Conservation (phyloP, 2,888 invertebrate genomes). For the Macropis europaea region DNA sequence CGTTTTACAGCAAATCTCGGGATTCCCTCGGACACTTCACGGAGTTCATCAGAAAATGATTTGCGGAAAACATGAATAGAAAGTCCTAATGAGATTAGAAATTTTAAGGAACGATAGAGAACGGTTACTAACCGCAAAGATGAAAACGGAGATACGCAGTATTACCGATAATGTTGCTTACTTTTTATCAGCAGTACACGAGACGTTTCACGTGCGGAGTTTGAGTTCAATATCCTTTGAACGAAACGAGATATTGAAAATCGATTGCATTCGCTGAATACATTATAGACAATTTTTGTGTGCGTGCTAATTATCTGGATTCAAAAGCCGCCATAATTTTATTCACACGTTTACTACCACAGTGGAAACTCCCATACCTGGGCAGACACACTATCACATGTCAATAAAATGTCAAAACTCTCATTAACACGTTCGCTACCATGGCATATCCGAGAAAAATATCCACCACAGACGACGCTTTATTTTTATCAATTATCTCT, state of each 20-base stretch:
- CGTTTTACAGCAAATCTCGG: background rate
- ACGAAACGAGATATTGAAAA: background rate
- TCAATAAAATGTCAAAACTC: too few species aligned
- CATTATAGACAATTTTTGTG: too few species aligned
- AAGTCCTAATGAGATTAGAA: constrained; percentile 32
- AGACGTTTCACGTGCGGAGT: background rate
- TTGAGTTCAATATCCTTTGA: background rate
- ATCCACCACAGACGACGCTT: too few species aligned
- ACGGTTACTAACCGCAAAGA: constrained; percentile 36
- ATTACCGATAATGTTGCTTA: background rate
- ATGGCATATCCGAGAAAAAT: too few species aligned
- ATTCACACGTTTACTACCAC: too few species aligned
- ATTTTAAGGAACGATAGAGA: constrained; percentile 18
- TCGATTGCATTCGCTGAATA: too few species aligned
- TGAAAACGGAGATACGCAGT: constrained; percentile 45
- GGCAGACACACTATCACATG: too few species aligned
- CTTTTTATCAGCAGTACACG: background rate
- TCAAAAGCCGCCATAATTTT: too few species aligned
- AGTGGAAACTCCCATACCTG: too few species aligned
- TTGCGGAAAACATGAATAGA: constrained; percentile 21
- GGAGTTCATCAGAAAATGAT: constrained; percentile 5
- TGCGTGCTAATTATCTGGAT: too few species aligned
- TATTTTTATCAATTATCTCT: too few species aligned
- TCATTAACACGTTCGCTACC: too few species aligned
- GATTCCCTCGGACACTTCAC: background rate